A percentile compares a stretch with the other conserved stretches of the same genome.
Evolutionary conservation across 2,113 vertebrate species (phyloP).

Genomic region (Phalacrocorax pelagicus): DNA sequence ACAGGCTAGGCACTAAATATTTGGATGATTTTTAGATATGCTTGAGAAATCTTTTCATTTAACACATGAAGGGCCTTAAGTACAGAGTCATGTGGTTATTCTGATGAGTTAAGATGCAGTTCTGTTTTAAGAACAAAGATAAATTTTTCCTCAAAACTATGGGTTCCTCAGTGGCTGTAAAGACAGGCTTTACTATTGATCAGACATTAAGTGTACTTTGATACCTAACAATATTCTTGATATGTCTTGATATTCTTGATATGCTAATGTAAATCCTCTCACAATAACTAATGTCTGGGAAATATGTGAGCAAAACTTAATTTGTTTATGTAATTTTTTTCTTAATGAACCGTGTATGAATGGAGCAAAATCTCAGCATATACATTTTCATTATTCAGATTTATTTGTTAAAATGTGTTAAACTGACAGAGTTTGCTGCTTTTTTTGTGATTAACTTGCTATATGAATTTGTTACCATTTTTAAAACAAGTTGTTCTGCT

Average conservation of each 20-base stretch:
- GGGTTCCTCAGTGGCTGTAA: background rate
- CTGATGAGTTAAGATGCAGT: background rate
- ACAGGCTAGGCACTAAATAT: background rate
- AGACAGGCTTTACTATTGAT: background rate
- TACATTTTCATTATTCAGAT: background rate
- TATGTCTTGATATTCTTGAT: background rate
- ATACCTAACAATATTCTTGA: background rate
- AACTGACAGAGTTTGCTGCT: background rate
- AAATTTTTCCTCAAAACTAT: background rate
- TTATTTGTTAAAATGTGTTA: background rate
- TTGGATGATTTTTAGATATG: background rate
- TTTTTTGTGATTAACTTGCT: background rate
- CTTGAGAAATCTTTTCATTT: background rate
- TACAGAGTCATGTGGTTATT: background rate
- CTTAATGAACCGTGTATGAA: background rate
- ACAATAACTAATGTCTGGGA: background rate
- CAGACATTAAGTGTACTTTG: background rate
- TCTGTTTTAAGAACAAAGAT: background rate
- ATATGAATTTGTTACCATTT: background rate
- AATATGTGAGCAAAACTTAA: background rate
- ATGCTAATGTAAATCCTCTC: background rate
- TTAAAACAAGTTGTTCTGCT: background rate
- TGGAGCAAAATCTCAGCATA: background rate
- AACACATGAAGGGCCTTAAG: background rate
- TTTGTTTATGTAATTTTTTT: slow-evolving; percentile 21